Percentiles rank a stretch among this genome's conserved stretches.
phyloP scores from a whole-genome alignment of 1,140 invertebrate genomes.

The Drosophila chauvacae region DNA sequence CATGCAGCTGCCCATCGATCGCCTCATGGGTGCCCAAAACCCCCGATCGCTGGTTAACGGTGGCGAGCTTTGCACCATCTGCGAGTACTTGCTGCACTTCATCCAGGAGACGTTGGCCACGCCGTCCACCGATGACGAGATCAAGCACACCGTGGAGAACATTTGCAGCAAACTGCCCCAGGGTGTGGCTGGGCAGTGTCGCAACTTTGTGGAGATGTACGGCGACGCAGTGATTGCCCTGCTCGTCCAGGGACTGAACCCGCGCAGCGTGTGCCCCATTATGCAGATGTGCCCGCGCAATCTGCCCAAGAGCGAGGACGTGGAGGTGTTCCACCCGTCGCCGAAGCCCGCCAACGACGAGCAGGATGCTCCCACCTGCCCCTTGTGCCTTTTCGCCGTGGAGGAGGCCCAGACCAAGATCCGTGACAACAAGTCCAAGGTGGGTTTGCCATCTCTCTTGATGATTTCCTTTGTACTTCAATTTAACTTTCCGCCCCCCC shows the following conservation, averaged over 20 bases:
- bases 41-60: conserved; percentile 84
- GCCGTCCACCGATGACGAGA: conserved; percentile 88
- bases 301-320: conserved; percentile 83
- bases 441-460: background rate
- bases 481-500: background rate
- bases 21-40: conserved; percentile 85
- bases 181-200: conserved; percentile 88
- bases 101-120: conserved; percentile 90
- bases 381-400: conserved; percentile 93
- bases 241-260: conserved; percentile 92
- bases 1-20: conserved; percentile 88
- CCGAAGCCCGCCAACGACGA: conserved; percentile 26
- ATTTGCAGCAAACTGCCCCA: conserved; percentile 89
- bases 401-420: conserved; percentile 85
- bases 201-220: conserved; percentile 90
- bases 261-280: conserved; percentile 86
- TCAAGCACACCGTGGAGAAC: conserved; percentile 87
- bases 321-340: conserved; percentile 86
- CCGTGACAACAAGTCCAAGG: conserved; percentile 78
- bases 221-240: conserved; percentile 91
- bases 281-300: conserved; percentile 85
- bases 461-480: background rate
- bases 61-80: conserved; percentile 89
- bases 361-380: conserved; percentile 88
- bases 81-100: conserved; percentile 93